These are phyloP conservation scores for Xestia c-nigrum DNA, from an alignment of 2,888 invertebrate genomes.

Conservation along the genomic window DNA sequence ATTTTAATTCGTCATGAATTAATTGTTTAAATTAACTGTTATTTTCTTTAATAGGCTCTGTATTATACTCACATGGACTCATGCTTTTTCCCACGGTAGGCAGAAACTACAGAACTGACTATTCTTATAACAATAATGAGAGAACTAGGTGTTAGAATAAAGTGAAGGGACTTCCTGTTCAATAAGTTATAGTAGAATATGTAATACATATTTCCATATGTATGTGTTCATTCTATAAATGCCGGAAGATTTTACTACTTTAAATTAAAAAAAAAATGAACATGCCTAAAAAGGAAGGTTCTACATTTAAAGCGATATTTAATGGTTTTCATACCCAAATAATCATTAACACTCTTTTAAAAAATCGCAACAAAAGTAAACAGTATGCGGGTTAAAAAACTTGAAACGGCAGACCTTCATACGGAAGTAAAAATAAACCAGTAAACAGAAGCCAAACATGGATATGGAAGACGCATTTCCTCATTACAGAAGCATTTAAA, in stretches of 20 bases:
- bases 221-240: not conserved
- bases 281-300: not conserved
- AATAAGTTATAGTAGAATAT: conserved; percentile 3
- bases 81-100: not conserved
- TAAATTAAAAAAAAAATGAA: not conserved
- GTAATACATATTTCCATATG: not conserved
- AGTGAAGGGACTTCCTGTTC: not conserved
- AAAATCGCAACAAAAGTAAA: not conserved
- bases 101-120: not conserved
- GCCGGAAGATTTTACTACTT: not conserved
- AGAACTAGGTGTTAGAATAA: not conserved
- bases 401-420: conserved; percentile 1
- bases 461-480: conserved; percentile 35
- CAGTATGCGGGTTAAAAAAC: not conserved
- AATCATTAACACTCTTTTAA: not conserved
- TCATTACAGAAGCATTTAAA: conserved; percentile 21
- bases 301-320: not conserved
- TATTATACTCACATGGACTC: not conserved
- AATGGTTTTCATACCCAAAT: not conserved
- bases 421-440: conserved; percentile 33
- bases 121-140: not conserved
- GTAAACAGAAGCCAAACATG: conserved; percentile 30
- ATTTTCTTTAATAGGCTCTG: not conserved
- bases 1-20: not conserved
- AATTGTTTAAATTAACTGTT: not conserved